phyloP scores from a whole-genome alignment of 2,888 invertebrate genomes.

The Drosophila algonquin region DNA sequence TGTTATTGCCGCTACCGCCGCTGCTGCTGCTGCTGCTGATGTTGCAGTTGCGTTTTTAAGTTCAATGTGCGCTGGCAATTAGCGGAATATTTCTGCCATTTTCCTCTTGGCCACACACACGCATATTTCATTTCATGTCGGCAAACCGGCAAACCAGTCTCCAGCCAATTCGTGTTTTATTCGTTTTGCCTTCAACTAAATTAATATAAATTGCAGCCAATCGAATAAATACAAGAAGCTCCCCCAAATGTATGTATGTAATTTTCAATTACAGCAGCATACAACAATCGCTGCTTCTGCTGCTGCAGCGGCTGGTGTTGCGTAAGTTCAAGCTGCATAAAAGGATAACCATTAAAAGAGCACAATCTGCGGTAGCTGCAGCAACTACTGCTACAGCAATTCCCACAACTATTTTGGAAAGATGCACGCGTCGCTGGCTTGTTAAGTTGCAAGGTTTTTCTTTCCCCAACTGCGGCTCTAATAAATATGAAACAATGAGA shows the following conservation, averaged over 20 bases:
- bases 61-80: constrained; percentile 64
- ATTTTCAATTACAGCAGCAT: constrained; percentile 70
- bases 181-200: constrained; percentile 63
- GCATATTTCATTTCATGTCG: constrained; percentile 9
- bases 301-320: constrained; percentile 42
- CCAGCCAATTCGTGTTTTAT: constrained; percentile 35
- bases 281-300: constrained; percentile 34
- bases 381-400: constrained; percentile 37
- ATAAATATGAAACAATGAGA: constrained; percentile 78
- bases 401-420: constrained; percentile 72
- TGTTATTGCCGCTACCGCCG: not conserved
- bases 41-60: constrained; percentile 37
- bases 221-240: constrained; percentile 64
- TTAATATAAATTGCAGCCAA: constrained; percentile 72
- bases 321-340: constrained; percentile 72
- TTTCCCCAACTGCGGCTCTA: constrained; percentile 56
- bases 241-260: constrained; percentile 46
- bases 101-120: constrained; percentile 17
- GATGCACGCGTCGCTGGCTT: constrained; percentile 73
- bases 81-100: constrained; percentile 32
- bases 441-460: constrained; percentile 56
- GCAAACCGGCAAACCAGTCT: not conserved
- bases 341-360: constrained; percentile 72
- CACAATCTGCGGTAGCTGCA: constrained; percentile 10
- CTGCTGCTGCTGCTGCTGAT: not conserved